These are phyloP conservation scores for Drosophila silvestris DNA, from an alignment of 2,888 invertebrate genomes.

Conservation along the genomic window DNA sequence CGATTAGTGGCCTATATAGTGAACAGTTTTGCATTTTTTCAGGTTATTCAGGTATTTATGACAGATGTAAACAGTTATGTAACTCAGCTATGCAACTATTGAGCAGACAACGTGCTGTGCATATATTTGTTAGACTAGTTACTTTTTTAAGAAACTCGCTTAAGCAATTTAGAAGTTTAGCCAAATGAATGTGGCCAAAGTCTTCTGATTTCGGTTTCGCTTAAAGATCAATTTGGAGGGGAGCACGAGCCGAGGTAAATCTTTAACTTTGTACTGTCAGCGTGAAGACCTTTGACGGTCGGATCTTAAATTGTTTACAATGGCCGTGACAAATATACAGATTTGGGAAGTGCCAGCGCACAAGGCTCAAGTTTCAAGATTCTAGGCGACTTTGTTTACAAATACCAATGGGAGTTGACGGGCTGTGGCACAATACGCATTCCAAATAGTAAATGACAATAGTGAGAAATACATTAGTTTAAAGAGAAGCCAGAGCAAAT, in stretches of 20 bases:
- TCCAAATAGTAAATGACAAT: constrained; percentile 49
- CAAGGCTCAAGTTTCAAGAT: constrained; percentile 43
- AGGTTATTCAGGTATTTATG: not conserved
- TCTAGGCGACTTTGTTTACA: constrained; percentile 46
- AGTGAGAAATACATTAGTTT: constrained; percentile 40
- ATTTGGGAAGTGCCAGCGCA: constrained; percentile 47
- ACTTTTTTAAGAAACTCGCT: not conserved
- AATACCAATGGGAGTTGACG: constrained; percentile 11
- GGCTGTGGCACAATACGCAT: constrained; percentile 26
- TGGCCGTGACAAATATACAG: constrained; percentile 55
- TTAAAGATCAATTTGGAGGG: constrained; percentile 11
- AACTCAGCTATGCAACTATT: not conserved
- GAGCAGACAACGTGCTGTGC: not conserved
- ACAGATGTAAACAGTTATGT: not conserved
- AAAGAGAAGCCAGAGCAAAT: constrained; percentile 33
- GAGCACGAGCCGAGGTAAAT: not conserved
- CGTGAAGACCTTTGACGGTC: constrained; percentile 50
- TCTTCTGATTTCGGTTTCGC: not conserved
- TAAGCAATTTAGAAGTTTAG: not conserved
- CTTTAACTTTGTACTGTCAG: constrained; percentile 46
- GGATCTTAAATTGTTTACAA: constrained; percentile 67
- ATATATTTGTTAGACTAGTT: not conserved
- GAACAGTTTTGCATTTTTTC: not conserved
- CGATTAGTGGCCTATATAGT: constrained; percentile 4
- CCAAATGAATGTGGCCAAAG: not conserved